Evolutionary conservation across 1,140 invertebrate genomes (phyloP).

Genomic region (Drosophila pseudoananassae): DNA sequence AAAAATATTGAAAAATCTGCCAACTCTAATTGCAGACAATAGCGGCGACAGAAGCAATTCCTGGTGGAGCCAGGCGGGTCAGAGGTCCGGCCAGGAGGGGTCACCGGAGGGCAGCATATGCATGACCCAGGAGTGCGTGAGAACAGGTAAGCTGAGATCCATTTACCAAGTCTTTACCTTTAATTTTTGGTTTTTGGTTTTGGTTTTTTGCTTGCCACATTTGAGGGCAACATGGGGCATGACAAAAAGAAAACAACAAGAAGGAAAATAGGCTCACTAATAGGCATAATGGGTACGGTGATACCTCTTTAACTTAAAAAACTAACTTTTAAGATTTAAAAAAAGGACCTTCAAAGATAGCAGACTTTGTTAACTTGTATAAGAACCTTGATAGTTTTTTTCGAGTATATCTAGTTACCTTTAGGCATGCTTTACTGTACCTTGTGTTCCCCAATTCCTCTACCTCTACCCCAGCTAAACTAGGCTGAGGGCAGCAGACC

Average conservation of each 20-base stretch:
- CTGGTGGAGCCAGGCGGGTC: slow-evolving; percentile 25
- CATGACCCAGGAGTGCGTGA: slow-evolving; percentile 89
- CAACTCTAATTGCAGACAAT: slow-evolving; percentile 61
- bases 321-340: too few relatives aligned
- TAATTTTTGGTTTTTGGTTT: neutral
- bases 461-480: neutral
- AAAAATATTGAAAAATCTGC: slow-evolving; percentile 14
- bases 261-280: too few relatives aligned
- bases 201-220: neutral
- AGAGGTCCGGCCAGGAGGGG: slow-evolving; percentile 3
- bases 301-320: too few relatives aligned
- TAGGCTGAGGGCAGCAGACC: neutral
- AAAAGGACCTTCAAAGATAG: too few relatives aligned
- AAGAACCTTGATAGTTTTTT: too few relatives aligned
- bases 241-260: too few relatives aligned
- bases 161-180: neutral
- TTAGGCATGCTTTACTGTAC: neutral
- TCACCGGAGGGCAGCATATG: slow-evolving; percentile 85
- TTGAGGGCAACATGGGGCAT: neutral
- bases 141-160: slow-evolving; percentile 86
- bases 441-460: neutral
- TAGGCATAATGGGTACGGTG: too few relatives aligned
- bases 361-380: too few relatives aligned
- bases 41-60: slow-evolving; percentile 31
- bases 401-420: neutral